Evolutionary conservation across 2,888 invertebrate species (phyloP).

Genomic region (Heliconius hortense): DNA sequence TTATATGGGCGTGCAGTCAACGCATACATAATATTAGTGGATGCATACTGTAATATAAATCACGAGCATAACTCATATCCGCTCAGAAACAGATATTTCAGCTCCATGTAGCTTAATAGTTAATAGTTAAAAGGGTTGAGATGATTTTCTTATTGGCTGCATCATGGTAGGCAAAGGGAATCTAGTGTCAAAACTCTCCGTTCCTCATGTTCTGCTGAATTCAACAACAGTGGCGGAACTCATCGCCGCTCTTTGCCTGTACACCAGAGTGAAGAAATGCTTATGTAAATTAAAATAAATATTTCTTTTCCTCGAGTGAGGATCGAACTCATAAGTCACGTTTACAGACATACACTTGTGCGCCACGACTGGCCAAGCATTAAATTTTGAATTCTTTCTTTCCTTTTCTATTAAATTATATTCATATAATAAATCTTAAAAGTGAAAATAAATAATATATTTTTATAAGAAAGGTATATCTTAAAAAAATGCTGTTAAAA

Average conservation of each 20-base stretch:
- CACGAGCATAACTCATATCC: conserved; percentile 21
- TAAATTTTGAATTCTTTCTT: neutral
- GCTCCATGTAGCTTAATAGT: conserved; percentile 18
- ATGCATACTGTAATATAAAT: conserved; percentile 25
- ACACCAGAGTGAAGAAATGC: too few relatives aligned
- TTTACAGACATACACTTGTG: too few relatives aligned
- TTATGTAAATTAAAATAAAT: too few relatives aligned
- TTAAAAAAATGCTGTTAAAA: neutral
- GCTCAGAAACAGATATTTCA: conserved; percentile 24
- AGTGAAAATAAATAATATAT: neutral
- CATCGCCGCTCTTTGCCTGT: too few relatives aligned
- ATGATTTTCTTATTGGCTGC: neutral
- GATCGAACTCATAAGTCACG: too few relatives aligned
- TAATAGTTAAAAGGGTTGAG: conserved; percentile 16
- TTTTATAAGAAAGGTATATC: neutral
- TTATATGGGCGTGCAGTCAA: conserved; percentile 7
- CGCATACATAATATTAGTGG: conserved; percentile 17
- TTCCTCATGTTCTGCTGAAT: too few relatives aligned
- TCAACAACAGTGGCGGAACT: too few relatives aligned
- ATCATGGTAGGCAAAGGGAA: too few relatives aligned
- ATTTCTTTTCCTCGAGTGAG: too few relatives aligned
- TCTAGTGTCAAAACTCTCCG: too few relatives aligned
- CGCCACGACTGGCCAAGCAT: too few relatives aligned
- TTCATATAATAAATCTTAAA: neutral
- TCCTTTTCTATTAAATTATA: neutral